Evolutionary conservation across 2,888 invertebrate species (phyloP).

Genomic region (Xestia ashworthii): DNA sequence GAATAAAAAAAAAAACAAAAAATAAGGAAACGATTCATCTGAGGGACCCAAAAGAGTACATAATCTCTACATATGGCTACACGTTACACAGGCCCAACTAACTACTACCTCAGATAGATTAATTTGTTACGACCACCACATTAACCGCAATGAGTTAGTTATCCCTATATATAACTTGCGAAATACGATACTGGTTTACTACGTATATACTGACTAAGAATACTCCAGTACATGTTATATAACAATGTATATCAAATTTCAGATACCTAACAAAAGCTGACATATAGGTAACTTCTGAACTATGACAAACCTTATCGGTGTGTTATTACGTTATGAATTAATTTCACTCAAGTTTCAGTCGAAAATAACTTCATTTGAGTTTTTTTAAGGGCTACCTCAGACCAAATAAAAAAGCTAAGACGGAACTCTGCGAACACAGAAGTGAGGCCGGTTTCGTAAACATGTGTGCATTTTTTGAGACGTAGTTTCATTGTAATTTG

Average conservation of each 20-base stretch:
- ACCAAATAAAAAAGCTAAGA: no score
- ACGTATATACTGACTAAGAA: background rate
- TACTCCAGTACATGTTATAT: background rate
- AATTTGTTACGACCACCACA: conserved; percentile 56
- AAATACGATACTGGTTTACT: conserved; percentile 1
- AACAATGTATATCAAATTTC: background rate
- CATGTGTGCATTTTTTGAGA: no score
- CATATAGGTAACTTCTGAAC: background rate
- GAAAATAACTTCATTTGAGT: background rate
- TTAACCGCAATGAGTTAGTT: conserved; percentile 56
- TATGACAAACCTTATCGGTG: background rate
- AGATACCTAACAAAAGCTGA: background rate
- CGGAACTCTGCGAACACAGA: no score
- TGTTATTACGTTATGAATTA: background rate
- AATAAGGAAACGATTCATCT: background rate
- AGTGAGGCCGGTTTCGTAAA: no score
- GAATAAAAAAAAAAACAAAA: no score
- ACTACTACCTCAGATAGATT: conserved; percentile 50
- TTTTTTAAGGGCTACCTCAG: background rate
- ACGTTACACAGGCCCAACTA: background rate
- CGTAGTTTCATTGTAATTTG: no score
- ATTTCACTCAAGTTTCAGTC: background rate
- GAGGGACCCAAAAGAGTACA: background rate
- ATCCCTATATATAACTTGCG: conserved; percentile 23
- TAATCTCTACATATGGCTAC: background rate